phyloP scores from a whole-genome alignment of 2,113 vertebrate genomes.

The Syngnathus typhle region DNA sequence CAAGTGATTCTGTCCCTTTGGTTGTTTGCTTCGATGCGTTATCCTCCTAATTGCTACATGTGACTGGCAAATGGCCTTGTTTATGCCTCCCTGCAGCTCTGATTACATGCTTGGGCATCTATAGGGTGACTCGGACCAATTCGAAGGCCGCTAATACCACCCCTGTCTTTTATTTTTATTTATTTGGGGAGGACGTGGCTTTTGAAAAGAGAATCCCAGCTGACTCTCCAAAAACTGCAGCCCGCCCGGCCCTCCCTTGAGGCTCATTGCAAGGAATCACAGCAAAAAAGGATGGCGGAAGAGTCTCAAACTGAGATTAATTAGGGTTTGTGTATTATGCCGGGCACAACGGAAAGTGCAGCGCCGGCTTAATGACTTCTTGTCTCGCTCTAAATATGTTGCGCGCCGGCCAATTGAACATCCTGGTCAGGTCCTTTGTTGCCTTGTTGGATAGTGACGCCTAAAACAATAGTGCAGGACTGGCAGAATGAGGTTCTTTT shows the following conservation, averaged over 20 bases:
- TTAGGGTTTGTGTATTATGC: background rate
- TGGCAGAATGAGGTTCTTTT: background rate
- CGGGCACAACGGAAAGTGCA: constrained; percentile 3
- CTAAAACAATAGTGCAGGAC: background rate
- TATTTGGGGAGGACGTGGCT: background rate
- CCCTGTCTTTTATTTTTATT: background rate
- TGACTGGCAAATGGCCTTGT: background rate
- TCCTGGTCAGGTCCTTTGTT: constrained; percentile 3
- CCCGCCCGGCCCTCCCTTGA: background rate
- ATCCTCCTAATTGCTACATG: background rate
- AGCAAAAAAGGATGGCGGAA: background rate
- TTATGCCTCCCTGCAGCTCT: background rate
- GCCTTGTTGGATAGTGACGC: background rate
- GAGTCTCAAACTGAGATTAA: constrained; percentile 7
- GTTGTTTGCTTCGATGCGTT: background rate
- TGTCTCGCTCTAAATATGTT: constrained; percentile 5
- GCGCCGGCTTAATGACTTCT: constrained; percentile 3
- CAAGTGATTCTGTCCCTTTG: background rate
- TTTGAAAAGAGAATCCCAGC: background rate
- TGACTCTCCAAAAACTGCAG: background rate
- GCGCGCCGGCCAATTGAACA: background rate
- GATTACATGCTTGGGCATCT: background rate
- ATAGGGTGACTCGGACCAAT: background rate
- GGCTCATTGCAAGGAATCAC: constrained; percentile 2
- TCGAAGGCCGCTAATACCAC: background rate